Evolutionary conservation across 2,113 vertebrate genomes (phyloP).

Genomic region (Dipodomys merriami): DNA sequence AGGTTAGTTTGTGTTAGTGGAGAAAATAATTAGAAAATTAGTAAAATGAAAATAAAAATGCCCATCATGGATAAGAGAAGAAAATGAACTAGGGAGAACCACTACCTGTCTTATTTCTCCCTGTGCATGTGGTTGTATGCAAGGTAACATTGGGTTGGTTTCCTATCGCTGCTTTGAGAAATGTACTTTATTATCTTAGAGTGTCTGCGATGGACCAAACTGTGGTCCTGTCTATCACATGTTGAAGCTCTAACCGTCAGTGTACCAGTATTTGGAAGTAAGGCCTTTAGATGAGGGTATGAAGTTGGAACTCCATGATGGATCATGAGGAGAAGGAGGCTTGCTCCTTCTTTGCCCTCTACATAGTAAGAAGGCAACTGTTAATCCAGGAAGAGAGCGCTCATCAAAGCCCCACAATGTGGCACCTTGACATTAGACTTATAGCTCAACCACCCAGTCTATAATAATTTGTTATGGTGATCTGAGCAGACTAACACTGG

Average conservation of each 20-base stretch:
- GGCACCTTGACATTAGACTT: too few species aligned
- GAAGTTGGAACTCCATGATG: background rate
- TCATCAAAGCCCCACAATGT: background rate
- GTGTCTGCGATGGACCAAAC: background rate
- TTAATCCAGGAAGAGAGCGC: background rate
- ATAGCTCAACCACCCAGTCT: background rate
- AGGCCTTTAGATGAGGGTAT: background rate
- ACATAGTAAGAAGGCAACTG: background rate
- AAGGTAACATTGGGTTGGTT: background rate
- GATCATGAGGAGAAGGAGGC: background rate
- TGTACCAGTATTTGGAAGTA: background rate
- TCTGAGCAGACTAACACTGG: background rate
- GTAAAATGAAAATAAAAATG: too few species aligned
- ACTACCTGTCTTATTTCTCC: background rate
- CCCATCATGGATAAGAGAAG: too few species aligned
- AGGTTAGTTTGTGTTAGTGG: background rate
- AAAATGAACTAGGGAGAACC: background rate
- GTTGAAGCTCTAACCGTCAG: background rate
- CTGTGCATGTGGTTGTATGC: fast-evolving
- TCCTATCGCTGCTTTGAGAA: background rate
- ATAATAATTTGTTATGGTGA: background rate
- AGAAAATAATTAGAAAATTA: background rate
- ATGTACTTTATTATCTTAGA: background rate
- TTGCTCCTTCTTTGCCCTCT: background rate
- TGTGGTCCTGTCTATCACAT: background rate